Evolutionary conservation across 2,113 vertebrate species (phyloP).

Genomic region (Pongo pygmaeus): DNA sequence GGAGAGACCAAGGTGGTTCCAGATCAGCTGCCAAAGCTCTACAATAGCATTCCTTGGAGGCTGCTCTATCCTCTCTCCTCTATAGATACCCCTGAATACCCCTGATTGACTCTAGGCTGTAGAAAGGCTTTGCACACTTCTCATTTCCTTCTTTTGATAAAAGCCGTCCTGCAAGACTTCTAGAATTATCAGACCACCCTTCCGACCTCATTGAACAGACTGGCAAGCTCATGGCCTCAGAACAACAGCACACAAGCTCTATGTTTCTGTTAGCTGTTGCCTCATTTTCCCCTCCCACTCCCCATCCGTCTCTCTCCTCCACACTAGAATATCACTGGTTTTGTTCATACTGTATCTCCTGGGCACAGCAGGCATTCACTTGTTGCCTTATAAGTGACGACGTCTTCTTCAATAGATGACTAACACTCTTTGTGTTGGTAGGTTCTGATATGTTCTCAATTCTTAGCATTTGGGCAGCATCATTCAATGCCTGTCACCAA

Average conservation of each 20-base stretch:
- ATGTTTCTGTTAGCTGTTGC: neutral
- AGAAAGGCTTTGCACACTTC: neutral
- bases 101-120: neutral
- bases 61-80: neutral
- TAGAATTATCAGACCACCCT: neutral
- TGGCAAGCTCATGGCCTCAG: neutral
- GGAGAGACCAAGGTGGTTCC: neutral
- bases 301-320: neutral
- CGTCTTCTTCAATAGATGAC: neutral
- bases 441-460: neutral
- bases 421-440: neutral
- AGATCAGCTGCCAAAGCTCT: neutral
- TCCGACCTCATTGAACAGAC: neutral
- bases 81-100: neutral
- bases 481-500: neutral
- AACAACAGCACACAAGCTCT: neutral
- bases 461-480: neutral
- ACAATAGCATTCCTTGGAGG: neutral
- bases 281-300: neutral
- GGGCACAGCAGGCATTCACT: neutral
- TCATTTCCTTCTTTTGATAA: neutral
- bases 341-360: neutral
- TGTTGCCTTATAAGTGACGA: neutral
- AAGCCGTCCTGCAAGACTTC: conserved; percentile 1
- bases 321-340: neutral